Evolutionary conservation across 2,888 invertebrate species (phyloP), one percentile per base, ranked within the genome.

Genomic region (Oscheius sp.): DNA sequence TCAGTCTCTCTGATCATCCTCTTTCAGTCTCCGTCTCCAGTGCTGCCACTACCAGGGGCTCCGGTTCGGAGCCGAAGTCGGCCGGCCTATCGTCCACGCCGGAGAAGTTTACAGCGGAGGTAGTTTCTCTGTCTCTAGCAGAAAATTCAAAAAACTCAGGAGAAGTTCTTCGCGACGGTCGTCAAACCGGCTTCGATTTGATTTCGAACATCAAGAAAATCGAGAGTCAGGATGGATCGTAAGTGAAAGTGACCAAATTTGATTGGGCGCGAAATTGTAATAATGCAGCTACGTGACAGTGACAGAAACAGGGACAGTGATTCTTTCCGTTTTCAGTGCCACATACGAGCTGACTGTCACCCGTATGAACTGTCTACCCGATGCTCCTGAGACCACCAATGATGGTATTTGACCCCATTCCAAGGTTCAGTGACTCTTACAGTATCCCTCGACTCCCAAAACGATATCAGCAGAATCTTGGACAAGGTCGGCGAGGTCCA

Each of bases 71-170:
- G 77, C 81, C 29, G 86, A 86, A 77, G 86, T 85, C 59, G 86
- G 86, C 1, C 76, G 84, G 9, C 85, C 86, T 13, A 78, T 86
- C 53, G 85, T 86, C 55, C 84, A 83, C 70, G 62, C 84, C 13
- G 86, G 85, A 70, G 86, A 86, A 59, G 86, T 86, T 11, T 86
- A 86, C 75, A 80, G 80, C 47, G 86, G 86, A 72, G 86, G 83
- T 77, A 42, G 4, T 42, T 5, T 7, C 7, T 42, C 37, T n/a
- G 33, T 10, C 29, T 53, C n/a, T 21, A 53, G 21, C 58, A n/a
- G 29, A 32, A 0, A 57, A 57, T 37, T 32, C 3, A 13, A 37
- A 51, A 55, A 5, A 5, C 75, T 21, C 59, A 77, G 78, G 83
- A 53, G 86, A 86, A 73, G 86, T 86, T 13, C 77, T 86, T 42